Evolutionary conservation across 2,888 invertebrate genomes (phyloP), one percentile per base, ranked within the genome.

Genomic region (Copidosoma aretas): DNA sequence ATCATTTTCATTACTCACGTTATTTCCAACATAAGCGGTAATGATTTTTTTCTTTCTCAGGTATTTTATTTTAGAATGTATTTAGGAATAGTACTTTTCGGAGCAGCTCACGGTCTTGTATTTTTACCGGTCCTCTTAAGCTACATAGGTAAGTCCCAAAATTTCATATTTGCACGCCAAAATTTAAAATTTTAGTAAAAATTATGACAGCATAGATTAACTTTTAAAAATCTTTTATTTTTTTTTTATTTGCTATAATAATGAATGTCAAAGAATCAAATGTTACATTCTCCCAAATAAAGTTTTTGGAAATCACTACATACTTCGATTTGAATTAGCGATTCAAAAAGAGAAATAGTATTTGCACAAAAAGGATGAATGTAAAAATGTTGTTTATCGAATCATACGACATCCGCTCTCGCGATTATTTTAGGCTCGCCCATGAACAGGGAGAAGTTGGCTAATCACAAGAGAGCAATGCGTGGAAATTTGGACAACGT

Each of bases 41-140:
- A 43, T 24, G 19, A 57, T 41, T 49, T 15, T 54, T 39, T 39
- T 56, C 25, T 65, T 67, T 75, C 75, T 8, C 86, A 91, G 89
- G 91, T 93, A 80, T 97, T 95, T 86, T 97, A 97, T 87, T 97
- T 97, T 88, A 90, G 96, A 75, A 97, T 98, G 95, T 99, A 98
- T 85, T 87, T 99, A 81, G 96, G 97, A 68, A 99, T 99, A 78
- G 98, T 99, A 64, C 80, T 98, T 70, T 93, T 96, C 83, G 99
- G 99, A 64, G 98, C 98, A 12, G 91, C 95, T 8, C 98, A 99
- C 85, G 98, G 98, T 21, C 90, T 99, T 71, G 91, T 99, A 80
- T 98, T 99, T 87, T 87, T 99, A 76, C 99, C 99, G 12, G 98
- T 99, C 71, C 88, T 99, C 79, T 91, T 99, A 77, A 97, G 96